Evolutionary conservation across 2,888 invertebrate genomes (phyloP).

Genomic region (Rotaria sp.): DNA sequence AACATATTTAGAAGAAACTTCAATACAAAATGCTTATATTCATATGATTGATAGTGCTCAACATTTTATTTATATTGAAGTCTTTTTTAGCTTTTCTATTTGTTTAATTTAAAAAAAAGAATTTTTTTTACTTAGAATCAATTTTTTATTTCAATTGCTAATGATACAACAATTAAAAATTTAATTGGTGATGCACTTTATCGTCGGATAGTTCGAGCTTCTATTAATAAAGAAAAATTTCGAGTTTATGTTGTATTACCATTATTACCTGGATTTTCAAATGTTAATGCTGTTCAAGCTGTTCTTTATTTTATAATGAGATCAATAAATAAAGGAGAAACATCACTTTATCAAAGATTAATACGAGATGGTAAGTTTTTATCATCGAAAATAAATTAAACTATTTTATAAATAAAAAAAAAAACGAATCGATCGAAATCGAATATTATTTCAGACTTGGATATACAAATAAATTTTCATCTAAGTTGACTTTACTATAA

Average conservation of each 20-base stretch:
- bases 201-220: not conserved
- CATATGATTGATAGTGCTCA: slow-evolving; percentile 81
- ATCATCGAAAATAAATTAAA: too few relatives aligned
- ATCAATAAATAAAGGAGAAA: slow-evolving; percentile 80
- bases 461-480: too few relatives aligned
- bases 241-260: slow-evolving; percentile 87
- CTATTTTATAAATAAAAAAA: too few relatives aligned
- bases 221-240: slow-evolving; percentile 67
- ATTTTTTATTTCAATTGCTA: slow-evolving; percentile 68
- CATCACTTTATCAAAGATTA: slow-evolving; percentile 59
- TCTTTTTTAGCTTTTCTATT: not conserved
- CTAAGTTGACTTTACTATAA: too few relatives aligned
- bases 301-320: slow-evolving; percentile 95
- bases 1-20: slow-evolving; percentile 75
- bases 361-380: not conserved
- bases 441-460: too few relatives aligned
- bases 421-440: too few relatives aligned
- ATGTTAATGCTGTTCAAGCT: slow-evolving; percentile 81
- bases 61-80: slow-evolving; percentile 87
- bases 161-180: not conserved
- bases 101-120: not conserved
- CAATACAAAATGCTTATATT: slow-evolving; percentile 87
- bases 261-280: slow-evolving; percentile 87
- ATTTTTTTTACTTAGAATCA: slow-evolving; percentile 68
- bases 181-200: slow-evolving; percentile 12